A percentile compares a stretch with the other conserved stretches of the same genome.
phyloP scores from a whole-genome alignment of 2,113 vertebrate genomes.

The Argyrosomus japonicus region DNA sequence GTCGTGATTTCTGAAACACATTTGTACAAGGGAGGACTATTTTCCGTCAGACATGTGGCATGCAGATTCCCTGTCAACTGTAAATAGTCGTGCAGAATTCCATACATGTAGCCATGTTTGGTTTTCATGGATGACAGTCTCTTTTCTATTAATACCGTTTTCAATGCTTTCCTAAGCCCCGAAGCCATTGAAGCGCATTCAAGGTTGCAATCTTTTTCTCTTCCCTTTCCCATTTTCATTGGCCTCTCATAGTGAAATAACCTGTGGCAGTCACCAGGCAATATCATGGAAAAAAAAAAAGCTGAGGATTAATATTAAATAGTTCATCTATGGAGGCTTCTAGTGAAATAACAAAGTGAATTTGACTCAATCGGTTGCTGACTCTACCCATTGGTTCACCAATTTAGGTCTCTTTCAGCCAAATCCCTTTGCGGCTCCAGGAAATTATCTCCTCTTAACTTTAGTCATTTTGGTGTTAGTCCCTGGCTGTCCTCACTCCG shows the following conservation, averaged over 20 bases:
- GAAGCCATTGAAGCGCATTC: slow-evolving; percentile 58
- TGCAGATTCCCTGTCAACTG: slow-evolving; percentile 15
- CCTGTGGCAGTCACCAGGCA: slow-evolving; percentile 63
- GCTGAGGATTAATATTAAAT: slow-evolving; percentile 59
- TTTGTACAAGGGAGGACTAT: neutral
- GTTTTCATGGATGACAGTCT: slow-evolving; percentile 53
- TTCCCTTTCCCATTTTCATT: slow-evolving; percentile 21
- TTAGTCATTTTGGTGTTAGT: slow-evolving; percentile 22
- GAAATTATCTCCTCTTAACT: slow-evolving; percentile 43
- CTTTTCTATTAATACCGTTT: slow-evolving; percentile 56
- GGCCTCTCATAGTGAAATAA: slow-evolving; percentile 52
- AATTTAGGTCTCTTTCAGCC: slow-evolving; percentile 2
- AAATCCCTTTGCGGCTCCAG: slow-evolving; percentile 25
- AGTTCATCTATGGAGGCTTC: slow-evolving; percentile 36
- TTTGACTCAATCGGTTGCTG: slow-evolving; percentile 32
- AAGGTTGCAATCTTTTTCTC: slow-evolving; percentile 44
- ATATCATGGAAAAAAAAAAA: slow-evolving; percentile 50
- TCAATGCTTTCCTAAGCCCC: slow-evolving; percentile 57
- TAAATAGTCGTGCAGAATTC: slow-evolving; percentile 40
- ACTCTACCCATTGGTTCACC: slow-evolving; percentile 33
- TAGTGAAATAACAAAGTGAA: slow-evolving; percentile 37
- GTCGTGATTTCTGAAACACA: neutral
- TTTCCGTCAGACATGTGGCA: neutral
- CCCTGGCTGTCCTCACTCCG: neutral
- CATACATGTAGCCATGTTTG: slow-evolving; percentile 47